These are phyloP conservation scores for Oceanodroma leucorhoa DNA, from an alignment of 2,797 vertebrate species.

Conservation along the genomic window DNA sequence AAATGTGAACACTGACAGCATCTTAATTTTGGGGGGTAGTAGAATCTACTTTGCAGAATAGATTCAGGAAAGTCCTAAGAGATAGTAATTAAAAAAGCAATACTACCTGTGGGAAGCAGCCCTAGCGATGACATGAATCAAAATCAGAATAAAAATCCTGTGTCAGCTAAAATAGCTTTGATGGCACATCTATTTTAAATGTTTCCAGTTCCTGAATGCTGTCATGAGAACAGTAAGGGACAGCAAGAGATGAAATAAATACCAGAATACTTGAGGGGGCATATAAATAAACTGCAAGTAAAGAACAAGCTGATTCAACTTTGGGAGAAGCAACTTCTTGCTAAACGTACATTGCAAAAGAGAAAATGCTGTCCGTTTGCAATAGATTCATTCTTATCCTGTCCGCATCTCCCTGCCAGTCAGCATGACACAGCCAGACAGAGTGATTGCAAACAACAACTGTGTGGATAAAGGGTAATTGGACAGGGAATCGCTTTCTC, in stretches of 20 bases:
- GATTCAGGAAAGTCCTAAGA: not conserved
- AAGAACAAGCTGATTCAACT: not conserved
- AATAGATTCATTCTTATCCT: not conserved
- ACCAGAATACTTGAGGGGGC: not conserved
- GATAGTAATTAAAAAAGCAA: not conserved
- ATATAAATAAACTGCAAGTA: not conserved
- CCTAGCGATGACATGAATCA: not conserved
- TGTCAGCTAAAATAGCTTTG: not conserved
- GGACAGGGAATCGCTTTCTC: not conserved
- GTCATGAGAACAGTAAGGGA: not conserved
- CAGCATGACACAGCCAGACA: not conserved
- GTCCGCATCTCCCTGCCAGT: not conserved
- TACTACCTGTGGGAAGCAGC: not conserved
- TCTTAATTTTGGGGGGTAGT: not conserved
- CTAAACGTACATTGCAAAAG: fast-evolving
- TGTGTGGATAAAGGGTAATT: not conserved
- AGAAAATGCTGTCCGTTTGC: not conserved
- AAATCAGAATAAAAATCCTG: not conserved
- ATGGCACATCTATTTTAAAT: not conserved
- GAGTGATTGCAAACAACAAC: not conserved
- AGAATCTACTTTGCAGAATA: not conserved
- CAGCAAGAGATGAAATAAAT: not conserved
- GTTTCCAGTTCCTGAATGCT: not conserved
- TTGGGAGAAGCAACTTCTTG: not conserved
- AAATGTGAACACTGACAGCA: not conserved